These are phyloP conservation scores for Pangasius larnaudii DNA, from an alignment of 2,797 vertebrate species.

Conservation along the genomic window DNA sequence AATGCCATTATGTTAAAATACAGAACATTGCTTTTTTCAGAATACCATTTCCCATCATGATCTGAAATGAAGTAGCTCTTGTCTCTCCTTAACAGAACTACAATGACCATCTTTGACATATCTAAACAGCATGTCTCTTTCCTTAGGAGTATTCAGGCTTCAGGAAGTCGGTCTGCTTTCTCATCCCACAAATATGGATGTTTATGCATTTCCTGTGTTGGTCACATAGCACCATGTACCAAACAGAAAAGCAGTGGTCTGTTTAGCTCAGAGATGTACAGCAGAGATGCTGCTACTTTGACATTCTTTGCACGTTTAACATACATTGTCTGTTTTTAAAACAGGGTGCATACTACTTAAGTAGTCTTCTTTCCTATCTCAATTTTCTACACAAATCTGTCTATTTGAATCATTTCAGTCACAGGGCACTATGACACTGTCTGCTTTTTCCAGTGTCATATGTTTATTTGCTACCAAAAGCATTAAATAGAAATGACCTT, in stretches of 20 bases:
- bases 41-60: slow-evolving; percentile 55
- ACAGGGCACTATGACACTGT: not conserved
- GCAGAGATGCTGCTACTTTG: not conserved
- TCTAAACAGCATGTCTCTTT: slow-evolving; percentile 71
- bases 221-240: slow-evolving; percentile 66
- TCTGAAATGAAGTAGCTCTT: slow-evolving; percentile 63
- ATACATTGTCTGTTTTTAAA: not conserved
- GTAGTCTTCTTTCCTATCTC: not conserved
- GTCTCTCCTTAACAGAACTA: slow-evolving; percentile 54
- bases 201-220: slow-evolving; percentile 77
- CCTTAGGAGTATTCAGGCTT: slow-evolving; percentile 76
- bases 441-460: not conserved
- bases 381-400: not conserved
- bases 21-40: not conserved
- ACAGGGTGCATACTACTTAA: not conserved
- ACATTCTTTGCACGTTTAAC: not conserved
- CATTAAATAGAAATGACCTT: not conserved
- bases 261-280: slow-evolving; percentile 68
- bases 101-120: slow-evolving; percentile 63
- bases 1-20: not conserved
- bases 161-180: slow-evolving; percentile 74
- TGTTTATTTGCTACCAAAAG: not conserved
- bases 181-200: slow-evolving; percentile 74
- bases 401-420: not conserved
- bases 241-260: slow-evolving; percentile 70